Base-by-base conservation (phyloP, 1,140 invertebrate genomes). In the Procambarus clarkii region DNA sequence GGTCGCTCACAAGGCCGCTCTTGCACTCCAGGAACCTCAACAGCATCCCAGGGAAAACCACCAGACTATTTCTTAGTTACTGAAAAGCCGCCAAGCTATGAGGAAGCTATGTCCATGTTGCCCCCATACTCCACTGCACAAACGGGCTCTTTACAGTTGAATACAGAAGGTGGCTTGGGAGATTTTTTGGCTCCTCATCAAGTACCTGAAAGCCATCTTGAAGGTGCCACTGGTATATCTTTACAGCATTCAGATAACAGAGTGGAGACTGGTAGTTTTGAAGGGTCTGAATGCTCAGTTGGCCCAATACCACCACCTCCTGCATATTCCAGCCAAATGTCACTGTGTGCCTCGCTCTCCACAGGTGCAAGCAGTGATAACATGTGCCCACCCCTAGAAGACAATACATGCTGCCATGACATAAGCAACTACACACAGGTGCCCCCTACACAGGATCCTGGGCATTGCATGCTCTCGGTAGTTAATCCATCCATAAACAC, bases 61-160 rank as follows among this genome's bases (percentile, higher is more conserved):
- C 87, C 87, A 89, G 87, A 89, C 50, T 89, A 89, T 76, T 89
- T 89, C 46, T 24, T 89, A 44, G 87, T 89, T 2, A 77, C 80
- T 24, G 87, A 89, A 46, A 89, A 89, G 44, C 87, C 87, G 11
- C 87, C 87, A 76, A 89, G 87, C 34, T 89, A 89, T 89, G 87
- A 89, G 50, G 87, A 89, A 74, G 87, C 87, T 11, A 89, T 89
- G 87, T 89, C 87, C 9, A 89, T 89, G 87, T 48, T 89, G 24
- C 87, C 79, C 7, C 79, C 60, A 21, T 89, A 83, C 58, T 15
- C 46, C 74, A 80, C 79, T 34, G 81, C 77, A 60, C 77, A 34
- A 11, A 81, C 86, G n/a, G 78, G 78, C 48, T 74, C 87, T 46
- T 69, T 82, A 21, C 87, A 89, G 48, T 44, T 89, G 9, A 83